A percentile compares a stretch with the other conserved stretches of the same genome.
Conservation (phyloP, 2,797 vertebrate genomes). For the Pteropus rufus region DNA sequence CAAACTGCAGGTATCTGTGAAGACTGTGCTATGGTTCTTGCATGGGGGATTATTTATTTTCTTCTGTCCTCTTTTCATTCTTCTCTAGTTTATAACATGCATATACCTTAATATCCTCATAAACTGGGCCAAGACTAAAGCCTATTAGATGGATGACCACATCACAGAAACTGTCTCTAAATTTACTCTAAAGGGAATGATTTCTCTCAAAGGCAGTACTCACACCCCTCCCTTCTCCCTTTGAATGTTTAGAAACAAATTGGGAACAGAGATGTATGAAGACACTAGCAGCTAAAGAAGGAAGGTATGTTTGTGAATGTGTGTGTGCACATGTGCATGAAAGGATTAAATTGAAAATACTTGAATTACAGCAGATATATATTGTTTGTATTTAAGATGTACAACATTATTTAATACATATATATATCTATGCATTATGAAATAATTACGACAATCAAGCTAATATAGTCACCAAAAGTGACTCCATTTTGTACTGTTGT, state of each 20-base stretch:
- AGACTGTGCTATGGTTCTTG: background rate
- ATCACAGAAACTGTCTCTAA: background rate
- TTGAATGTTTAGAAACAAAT: slow-evolving; percentile 12
- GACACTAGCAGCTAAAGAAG: background rate
- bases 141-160: background rate
- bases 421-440: background rate
- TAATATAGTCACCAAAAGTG: background rate
- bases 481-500: background rate
- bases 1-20: background rate
- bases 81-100: background rate
- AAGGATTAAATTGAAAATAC: background rate
- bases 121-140: background rate
- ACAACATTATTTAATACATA: background rate
- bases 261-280: background rate
- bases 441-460: background rate
- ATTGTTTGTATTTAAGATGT: background rate
- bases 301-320: background rate
- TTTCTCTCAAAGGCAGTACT: background rate
- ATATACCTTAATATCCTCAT: background rate
- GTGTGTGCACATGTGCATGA: background rate
- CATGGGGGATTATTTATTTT: background rate
- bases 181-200: background rate
- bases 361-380: background rate
- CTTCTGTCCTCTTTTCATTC: background rate
- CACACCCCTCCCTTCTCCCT: background rate